Evolutionary conservation across 2,888 invertebrate genomes (phyloP).

Genomic region (Noctua janthe): DNA sequence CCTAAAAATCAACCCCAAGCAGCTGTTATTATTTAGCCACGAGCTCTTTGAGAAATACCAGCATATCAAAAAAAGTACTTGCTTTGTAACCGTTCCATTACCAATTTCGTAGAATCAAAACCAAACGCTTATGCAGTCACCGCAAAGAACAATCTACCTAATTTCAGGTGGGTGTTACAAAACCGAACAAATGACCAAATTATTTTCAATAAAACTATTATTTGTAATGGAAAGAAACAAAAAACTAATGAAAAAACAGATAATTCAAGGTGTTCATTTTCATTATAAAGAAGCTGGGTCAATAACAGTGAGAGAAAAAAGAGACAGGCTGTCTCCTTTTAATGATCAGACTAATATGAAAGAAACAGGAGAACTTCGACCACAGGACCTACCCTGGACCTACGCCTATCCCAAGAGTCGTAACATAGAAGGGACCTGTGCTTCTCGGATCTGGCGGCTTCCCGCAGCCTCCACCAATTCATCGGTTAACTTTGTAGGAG

Average conservation of each 20-base stretch:
- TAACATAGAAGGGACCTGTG: neutral
- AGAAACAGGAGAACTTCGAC: neutral
- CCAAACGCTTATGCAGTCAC: slow-evolving; percentile 13
- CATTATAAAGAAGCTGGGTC: neutral
- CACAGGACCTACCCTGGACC: neutral
- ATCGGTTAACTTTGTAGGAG: neutral
- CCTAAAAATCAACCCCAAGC: no score
- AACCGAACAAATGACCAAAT: neutral
- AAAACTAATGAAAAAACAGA: neutral
- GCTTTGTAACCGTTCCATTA: neutral
- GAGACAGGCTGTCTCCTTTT: no score
- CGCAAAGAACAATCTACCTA: slow-evolving; percentile 16
- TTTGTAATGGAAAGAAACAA: neutral
- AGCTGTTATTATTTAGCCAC: no score
- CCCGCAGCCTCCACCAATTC: neutral
- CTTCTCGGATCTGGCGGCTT: neutral
- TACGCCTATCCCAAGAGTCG: neutral
- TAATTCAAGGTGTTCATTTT: neutral
- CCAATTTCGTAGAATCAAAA: slow-evolving; percentile 21
- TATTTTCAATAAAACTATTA: slow-evolving; percentile 3
- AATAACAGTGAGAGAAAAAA: neutral
- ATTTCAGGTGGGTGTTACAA: slow-evolving; percentile 23
- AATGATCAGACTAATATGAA: neutral
- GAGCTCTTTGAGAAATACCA: neutral
- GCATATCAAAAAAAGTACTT: neutral